A percentile compares a stretch with the other conserved stretches of the same genome.
phyloP scores from a whole-genome alignment of 2,888 invertebrate species.

The Hirtodrosophila cameraria region DNA sequence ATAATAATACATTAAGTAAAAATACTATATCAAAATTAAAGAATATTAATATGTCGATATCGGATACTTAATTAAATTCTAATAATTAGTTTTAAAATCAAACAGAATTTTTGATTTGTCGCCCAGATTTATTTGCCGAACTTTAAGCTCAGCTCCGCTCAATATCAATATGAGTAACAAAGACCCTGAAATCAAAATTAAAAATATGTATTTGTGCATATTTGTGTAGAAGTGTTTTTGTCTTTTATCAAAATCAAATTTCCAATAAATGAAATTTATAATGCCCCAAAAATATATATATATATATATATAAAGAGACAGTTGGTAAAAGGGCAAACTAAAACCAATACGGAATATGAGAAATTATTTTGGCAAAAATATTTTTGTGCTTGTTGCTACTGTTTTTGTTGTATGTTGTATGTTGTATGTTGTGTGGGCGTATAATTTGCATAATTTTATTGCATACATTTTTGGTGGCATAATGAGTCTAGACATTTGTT shows the following conservation, averaged over 20 bases:
- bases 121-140: neutral
- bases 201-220: constrained; percentile 7
- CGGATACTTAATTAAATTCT: no score
- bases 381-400: constrained; percentile 16
- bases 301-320: constrained; percentile 28
- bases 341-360: constrained; percentile 23
- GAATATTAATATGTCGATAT: no score
- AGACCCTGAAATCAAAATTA: constrained; percentile 1
- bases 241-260: constrained; percentile 31
- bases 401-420: constrained; percentile 10
- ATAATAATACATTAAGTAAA: no score
- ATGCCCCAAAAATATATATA: constrained; percentile 10
- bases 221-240: neutral
- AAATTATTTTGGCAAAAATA: constrained; percentile 33
- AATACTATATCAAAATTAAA: neutral
- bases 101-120: no score
- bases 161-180: neutral
- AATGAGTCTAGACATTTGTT: constrained; percentile 78
- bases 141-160: neutral
- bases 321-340: constrained; percentile 17
- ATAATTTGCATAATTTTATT: constrained; percentile 75
- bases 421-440: constrained; percentile 9
- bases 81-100: no score
- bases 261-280: constrained; percentile 38
- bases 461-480: constrained; percentile 59